Conservation (phyloP, 1,140 invertebrate genomes). For the Zaprionus inermis region DNA sequence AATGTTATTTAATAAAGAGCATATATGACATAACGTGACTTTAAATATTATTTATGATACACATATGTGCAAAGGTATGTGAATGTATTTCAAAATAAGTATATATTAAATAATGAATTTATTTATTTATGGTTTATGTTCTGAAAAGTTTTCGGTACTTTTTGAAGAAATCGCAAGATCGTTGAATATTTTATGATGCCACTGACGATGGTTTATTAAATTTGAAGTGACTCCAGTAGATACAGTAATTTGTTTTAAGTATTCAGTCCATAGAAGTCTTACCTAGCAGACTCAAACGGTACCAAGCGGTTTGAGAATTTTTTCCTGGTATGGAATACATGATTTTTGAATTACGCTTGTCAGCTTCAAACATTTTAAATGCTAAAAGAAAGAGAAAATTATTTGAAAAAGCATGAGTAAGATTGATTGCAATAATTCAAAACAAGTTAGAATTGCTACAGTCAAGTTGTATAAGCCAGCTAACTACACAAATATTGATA, state of each 20-base stretch:
- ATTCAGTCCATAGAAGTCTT: neutral
- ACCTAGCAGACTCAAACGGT: neutral
- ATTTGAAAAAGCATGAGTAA: neutral
- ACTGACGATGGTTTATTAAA: neutral
- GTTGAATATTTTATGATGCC: neutral
- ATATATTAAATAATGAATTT: neutral
- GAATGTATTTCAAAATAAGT: neutral
- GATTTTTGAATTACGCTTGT: neutral
- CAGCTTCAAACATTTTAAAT: neutral
- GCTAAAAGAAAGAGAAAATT: neutral
- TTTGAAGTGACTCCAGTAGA: neutral
- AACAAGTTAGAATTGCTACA: too few relatives aligned
- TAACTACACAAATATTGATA: too few relatives aligned
- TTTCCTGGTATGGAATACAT: conserved; percentile 5
- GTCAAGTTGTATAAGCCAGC: too few relatives aligned
- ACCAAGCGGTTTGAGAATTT: neutral
- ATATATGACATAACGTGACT: neutral
- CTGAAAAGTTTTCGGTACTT: neutral
- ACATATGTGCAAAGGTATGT: neutral
- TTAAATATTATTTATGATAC: neutral
- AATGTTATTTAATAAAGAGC: conserved; percentile 1
- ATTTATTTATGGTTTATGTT: neutral
- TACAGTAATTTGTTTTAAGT: neutral
- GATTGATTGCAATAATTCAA: neutral
- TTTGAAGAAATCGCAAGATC: neutral